Evolutionary conservation across 2,888 invertebrate genomes (phyloP).

Genomic region (Eumerus sabulonum): DNA sequence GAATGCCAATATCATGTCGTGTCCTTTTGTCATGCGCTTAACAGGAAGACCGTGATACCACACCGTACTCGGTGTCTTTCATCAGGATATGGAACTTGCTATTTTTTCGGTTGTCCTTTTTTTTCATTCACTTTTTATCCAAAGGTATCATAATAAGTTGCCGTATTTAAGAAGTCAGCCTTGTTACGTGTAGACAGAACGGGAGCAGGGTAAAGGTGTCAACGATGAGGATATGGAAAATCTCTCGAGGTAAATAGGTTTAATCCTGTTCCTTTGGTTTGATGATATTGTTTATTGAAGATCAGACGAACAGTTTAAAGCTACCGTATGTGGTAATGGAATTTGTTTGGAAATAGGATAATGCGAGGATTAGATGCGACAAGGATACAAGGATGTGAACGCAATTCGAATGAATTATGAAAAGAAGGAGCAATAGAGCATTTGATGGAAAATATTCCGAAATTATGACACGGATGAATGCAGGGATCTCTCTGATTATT

Average conservation of each 20-base stretch:
- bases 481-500: background rate
- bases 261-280: slow-evolving; percentile 59
- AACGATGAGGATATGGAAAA: slow-evolving; percentile 44
- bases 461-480: background rate
- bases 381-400: slow-evolving; percentile 17
- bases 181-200: slow-evolving; percentile 8
- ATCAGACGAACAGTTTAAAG: slow-evolving; percentile 42
- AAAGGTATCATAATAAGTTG: too few relatives aligned
- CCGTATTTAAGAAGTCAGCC: slow-evolving; percentile 59
- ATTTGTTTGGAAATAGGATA: slow-evolving; percentile 61
- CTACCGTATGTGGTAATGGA: slow-evolving; percentile 65
- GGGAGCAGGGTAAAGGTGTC: slow-evolving; percentile 38
- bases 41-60: slow-evolving; percentile 8
- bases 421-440: background rate
- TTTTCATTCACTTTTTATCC: too few relatives aligned
- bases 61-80: slow-evolving; percentile 5
- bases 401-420: background rate
- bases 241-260: slow-evolving; percentile 61
- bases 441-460: background rate
- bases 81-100: background rate
- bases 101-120: background rate
- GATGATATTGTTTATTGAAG: slow-evolving; percentile 47
- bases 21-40: slow-evolving; percentile 69
- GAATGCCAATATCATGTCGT: too few relatives aligned
- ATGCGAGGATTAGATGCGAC: slow-evolving; percentile 55